Conservation (phyloP, 2,113 vertebrate genomes). For the Glareola pratincola region DNA sequence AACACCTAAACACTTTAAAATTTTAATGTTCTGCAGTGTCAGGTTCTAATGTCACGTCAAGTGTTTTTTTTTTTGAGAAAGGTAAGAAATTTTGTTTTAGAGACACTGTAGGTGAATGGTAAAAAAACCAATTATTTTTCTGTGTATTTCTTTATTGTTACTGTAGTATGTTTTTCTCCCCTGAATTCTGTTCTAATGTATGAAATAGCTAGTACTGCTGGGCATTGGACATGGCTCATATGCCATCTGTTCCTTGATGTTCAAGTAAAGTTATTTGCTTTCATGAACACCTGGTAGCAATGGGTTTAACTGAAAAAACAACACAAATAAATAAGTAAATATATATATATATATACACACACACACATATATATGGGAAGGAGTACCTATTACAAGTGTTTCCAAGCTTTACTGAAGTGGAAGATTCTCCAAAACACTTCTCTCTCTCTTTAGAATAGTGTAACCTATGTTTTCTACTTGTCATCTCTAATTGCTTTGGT, state of each 20-base stretch:
- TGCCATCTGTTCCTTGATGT: not conserved
- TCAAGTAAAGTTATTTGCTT: not conserved
- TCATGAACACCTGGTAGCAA: not conserved
- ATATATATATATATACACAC: not conserved
- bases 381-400: not conserved
- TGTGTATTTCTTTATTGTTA: not conserved
- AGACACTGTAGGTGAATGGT: not conserved
- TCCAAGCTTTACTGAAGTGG: not conserved
- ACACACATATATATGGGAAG: not conserved
- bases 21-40: not conserved
- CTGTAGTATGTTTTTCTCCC: not conserved
- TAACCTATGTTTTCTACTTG: not conserved
- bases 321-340: not conserved
- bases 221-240: accelerated
- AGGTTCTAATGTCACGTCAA: not conserved
- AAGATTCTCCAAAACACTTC: not conserved
- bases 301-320: not conserved
- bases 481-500: not conserved
- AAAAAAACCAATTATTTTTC: not conserved
- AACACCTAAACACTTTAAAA: not conserved
- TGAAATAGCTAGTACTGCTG: not conserved
- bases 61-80: not conserved
- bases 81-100: not conserved
- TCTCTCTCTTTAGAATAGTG: accelerated
- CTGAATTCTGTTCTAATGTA: not conserved